phyloP scores from a whole-genome alignment of 2,113 vertebrate species.

The Elachura formosa region DNA sequence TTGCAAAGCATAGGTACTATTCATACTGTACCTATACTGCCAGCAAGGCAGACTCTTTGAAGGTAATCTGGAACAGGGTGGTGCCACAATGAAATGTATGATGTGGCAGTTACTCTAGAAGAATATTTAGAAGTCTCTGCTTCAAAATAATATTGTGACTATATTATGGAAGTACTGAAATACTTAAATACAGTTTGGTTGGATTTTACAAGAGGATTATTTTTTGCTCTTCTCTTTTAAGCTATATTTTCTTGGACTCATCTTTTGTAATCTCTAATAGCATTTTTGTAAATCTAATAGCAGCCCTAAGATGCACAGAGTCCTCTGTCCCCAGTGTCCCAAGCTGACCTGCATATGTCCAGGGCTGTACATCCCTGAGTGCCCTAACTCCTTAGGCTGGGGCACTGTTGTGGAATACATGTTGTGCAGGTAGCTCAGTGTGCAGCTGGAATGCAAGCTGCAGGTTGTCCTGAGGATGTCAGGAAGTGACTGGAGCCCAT shows the following conservation, averaged over 20 bases:
- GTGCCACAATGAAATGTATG: accelerated
- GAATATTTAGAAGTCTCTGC: background rate
- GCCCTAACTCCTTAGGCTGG: background rate
- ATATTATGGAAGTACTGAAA: background rate
- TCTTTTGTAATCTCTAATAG: background rate
- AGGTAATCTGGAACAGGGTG: accelerated
- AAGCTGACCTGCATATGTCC: accelerated
- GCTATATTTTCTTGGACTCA: background rate
- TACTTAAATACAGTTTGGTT: background rate
- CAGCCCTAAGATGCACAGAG: background rate
- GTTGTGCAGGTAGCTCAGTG: accelerated
- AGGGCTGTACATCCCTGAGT: background rate
- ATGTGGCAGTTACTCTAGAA: background rate
- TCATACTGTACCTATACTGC: background rate
- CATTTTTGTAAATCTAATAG: too few species aligned
- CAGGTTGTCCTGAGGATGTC: background rate
- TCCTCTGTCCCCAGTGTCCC: background rate
- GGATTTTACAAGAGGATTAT: background rate
- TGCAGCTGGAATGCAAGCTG: background rate
- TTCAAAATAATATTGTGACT: background rate
- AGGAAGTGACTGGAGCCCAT: background rate
- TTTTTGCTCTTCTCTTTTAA: background rate
- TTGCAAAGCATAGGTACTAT: background rate
- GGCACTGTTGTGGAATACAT: accelerated
- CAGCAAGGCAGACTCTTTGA: background rate